These are phyloP conservation scores for Helicoverpa assulta DNA, from an alignment of 2,888 invertebrate genomes.

Conservation along the genomic window DNA sequence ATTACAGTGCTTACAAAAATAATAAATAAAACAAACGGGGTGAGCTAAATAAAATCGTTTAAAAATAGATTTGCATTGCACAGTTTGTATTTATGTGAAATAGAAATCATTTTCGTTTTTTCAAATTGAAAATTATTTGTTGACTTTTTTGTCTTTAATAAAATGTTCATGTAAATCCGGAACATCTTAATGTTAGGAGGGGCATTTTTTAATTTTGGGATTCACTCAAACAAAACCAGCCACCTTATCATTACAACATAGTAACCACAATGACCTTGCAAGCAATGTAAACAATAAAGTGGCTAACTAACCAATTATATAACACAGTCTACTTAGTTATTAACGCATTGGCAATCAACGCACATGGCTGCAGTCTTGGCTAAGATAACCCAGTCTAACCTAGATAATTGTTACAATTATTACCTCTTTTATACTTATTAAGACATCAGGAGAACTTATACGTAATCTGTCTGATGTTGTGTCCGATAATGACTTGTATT, in stretches of 20 bases:
- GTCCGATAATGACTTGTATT: neutral
- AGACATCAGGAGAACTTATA: slow-evolving; percentile 26
- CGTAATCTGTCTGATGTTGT: slow-evolving; percentile 34
- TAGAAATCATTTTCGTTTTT: no score
- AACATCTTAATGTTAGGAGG: no score
- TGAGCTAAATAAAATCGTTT: no score
- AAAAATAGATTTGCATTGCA: no score
- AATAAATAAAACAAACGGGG: no score
- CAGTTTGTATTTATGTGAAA: no score
- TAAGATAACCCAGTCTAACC: slow-evolving; percentile 55
- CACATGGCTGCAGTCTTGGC: slow-evolving; percentile 32
- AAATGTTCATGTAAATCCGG: no score
- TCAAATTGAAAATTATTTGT: no score
- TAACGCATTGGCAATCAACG: slow-evolving; percentile 48
- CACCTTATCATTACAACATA: slow-evolving; percentile 22
- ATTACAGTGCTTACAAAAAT: no score
- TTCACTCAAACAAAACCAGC: slow-evolving; percentile 24
- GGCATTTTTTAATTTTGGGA: no score
- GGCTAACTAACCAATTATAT: slow-evolving; percentile 43
- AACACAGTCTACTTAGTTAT: slow-evolving; percentile 37
- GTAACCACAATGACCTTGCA: slow-evolving; percentile 34
- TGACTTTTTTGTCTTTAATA: no score
- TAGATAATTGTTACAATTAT: slow-evolving; percentile 49
- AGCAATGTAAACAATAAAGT: slow-evolving; percentile 44
- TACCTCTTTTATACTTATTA: slow-evolving; percentile 33